phyloP scores from a whole-genome alignment of 2,888 invertebrate species.

The Drosophila affinis region DNA sequence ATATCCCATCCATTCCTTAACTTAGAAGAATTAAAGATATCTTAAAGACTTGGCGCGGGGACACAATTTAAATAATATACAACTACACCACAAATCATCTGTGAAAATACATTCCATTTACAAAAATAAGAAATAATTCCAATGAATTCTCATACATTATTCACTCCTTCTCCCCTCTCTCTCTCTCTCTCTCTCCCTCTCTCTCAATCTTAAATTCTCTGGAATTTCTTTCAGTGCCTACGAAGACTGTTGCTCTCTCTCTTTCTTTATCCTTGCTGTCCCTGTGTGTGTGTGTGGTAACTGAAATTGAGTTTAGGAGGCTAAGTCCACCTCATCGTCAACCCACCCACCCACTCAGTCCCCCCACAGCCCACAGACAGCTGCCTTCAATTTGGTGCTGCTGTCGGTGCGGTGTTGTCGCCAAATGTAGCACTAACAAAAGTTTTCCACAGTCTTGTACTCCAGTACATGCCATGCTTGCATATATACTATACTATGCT shows the following conservation, averaged over 20 bases:
- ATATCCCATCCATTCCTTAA: conserved; percentile 1
- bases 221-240: conserved; percentile 9
- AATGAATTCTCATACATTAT: conserved; percentile 10
- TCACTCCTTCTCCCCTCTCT: neutral
- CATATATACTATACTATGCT: neutral
- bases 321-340: conserved; percentile 31
- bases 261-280: conserved; percentile 26
- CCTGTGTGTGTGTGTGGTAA: conserved; percentile 1
- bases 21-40: neutral
- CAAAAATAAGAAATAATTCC: neutral
- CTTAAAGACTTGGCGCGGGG: neutral
- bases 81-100: neutral
- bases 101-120: neutral
- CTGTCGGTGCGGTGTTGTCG: conserved; percentile 57
- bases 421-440: conserved; percentile 68
- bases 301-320: conserved; percentile 13
- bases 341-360: conserved; percentile 16
- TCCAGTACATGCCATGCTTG: neutral
- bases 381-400: conserved; percentile 41
- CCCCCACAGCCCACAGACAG: conserved; percentile 33
- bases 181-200: neutral
- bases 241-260: conserved; percentile 69
- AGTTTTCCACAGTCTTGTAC: conserved; percentile 53
- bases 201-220: neutral
- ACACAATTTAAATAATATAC: neutral